Evolutionary conservation across 2,797 vertebrate genomes (phyloP), one percentile per base, ranked within the genome.

Genomic region (Falco cherrug): DNA sequence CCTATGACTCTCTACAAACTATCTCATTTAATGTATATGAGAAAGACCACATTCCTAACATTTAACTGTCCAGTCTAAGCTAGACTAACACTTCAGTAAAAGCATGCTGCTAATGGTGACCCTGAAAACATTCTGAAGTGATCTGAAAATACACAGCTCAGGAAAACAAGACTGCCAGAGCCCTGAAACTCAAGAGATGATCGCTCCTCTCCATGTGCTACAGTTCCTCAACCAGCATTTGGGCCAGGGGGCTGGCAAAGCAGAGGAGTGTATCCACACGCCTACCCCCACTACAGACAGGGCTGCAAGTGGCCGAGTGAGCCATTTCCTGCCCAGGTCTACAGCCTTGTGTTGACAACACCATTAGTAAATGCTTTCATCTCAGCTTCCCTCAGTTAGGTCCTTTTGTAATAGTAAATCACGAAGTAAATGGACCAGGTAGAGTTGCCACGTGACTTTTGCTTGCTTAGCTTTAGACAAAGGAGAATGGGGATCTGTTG

Each of bases 381-480:
- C 37, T 70, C 83, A 94, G 76, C 76, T 57, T 83, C 76, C 53
- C 81, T 91, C 94, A 92, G 85, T 90, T 94, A 89, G 43, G 13
- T 77, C 65, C 48, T 94, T 94, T 92, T 89, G 89, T 87, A 86
- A 83, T 17, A 64, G 51, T 51, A 73, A 84, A 84, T 86, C 68
- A 67, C 48, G 41, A 93, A 96, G 35, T 33, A 95, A 92, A 85
- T 41, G 50, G 81, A 93, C n/a, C 75, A 94, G 85, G 75, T 63
- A 83, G 57, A 94, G 71, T 13, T 86, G 73, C 67, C 75, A 87
- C 75, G 26, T 10, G 81, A 90, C 53, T 96, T 87, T 81, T 87
- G 73, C 73, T 91, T 84, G 67, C 80, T 90, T 89, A 91, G 85
- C 37, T 89, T 82, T 35, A 57, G 51, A 95, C 81, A 94, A 95